phyloP scores from a whole-genome alignment of 2,113 vertebrate genomes.

The Naja naja region DNA sequence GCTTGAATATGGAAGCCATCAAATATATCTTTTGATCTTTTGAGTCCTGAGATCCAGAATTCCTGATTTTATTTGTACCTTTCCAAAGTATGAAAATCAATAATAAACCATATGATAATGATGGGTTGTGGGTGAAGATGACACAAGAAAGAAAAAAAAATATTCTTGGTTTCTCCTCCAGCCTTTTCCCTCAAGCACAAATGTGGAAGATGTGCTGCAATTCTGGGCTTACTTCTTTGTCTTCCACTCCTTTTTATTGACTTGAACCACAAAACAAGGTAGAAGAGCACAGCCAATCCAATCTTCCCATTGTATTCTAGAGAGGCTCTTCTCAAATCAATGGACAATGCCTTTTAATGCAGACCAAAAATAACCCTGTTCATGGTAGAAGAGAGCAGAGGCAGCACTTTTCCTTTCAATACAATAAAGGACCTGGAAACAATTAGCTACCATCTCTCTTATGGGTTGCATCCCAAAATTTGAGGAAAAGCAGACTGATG shows the following conservation, averaged over 20 bases:
- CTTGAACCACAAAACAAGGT: neutral
- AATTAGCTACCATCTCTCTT: neutral
- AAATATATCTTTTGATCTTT: neutral
- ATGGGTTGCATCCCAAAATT: neutral
- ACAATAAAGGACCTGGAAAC: neutral
- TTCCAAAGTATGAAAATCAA: neutral
- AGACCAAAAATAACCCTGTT: neutral
- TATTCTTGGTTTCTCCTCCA: neutral
- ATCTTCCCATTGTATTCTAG: neutral
- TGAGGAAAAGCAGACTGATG: neutral
- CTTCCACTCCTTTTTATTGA: neutral
- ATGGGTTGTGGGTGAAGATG: neutral
- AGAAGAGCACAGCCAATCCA: neutral
- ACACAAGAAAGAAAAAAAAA: neutral
- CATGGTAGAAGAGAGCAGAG: neutral
- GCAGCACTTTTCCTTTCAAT: neutral
- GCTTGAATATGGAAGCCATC: neutral
- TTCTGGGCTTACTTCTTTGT: neutral
- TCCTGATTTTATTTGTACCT: slow-evolving; percentile 5
- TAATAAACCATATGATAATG: neutral
- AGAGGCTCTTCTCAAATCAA: neutral
- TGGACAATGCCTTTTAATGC: neutral
- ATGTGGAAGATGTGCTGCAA: neutral
- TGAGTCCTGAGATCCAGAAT: slow-evolving; percentile 3
- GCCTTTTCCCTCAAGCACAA: neutral